phyloP scores from a whole-genome alignment of 2,888 invertebrate species.

The Eupelmus urozonus region DNA sequence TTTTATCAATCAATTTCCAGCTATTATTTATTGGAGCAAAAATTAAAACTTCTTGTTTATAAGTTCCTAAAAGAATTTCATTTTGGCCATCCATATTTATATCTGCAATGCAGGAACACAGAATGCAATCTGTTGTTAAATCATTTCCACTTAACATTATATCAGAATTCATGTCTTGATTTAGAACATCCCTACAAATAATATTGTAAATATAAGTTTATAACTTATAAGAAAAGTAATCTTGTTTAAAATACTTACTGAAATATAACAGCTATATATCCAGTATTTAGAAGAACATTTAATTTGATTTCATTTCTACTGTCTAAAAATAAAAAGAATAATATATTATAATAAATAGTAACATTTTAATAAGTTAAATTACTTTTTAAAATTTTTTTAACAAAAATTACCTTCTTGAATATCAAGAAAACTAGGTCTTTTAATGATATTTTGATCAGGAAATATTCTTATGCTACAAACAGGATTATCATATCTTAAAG shows the following conservation, averaged over 20 bases:
- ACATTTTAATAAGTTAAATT: conserved; percentile 18
- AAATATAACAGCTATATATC: conserved; percentile 54
- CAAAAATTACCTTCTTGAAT: conserved; percentile 59
- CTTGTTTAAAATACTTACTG: conserved; percentile 40
- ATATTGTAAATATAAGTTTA: conserved; percentile 16
- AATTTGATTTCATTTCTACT: conserved; percentile 33
- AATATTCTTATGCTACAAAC: conserved; percentile 80
- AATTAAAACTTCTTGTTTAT: conserved; percentile 81
- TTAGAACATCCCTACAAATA: conserved; percentile 77
- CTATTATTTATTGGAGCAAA: conserved; percentile 77
- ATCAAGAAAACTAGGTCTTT: conserved; percentile 67
- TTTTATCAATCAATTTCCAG: conserved; percentile 79
- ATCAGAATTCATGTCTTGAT: conserved; percentile 78
- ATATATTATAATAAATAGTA: conserved; percentile 3
- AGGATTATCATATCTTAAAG: conserved; percentile 79
- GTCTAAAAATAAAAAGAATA: conserved; percentile 42
- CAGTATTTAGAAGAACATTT: conserved; percentile 54
- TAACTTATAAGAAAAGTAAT: conserved; percentile 6
- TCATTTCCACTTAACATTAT: conserved; percentile 78
- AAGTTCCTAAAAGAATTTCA: conserved; percentile 85
- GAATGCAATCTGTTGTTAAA: conserved; percentile 79
- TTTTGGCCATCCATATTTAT: conserved; percentile 85
- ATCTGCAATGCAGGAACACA: conserved; percentile 83
- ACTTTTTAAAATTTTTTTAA: not conserved
- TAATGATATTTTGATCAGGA: conserved; percentile 65